A percentile compares a stretch with the other conserved stretches of the same genome.
Conservation (phyloP, 2,113 vertebrate species). For the Empidonax alnorum region DNA sequence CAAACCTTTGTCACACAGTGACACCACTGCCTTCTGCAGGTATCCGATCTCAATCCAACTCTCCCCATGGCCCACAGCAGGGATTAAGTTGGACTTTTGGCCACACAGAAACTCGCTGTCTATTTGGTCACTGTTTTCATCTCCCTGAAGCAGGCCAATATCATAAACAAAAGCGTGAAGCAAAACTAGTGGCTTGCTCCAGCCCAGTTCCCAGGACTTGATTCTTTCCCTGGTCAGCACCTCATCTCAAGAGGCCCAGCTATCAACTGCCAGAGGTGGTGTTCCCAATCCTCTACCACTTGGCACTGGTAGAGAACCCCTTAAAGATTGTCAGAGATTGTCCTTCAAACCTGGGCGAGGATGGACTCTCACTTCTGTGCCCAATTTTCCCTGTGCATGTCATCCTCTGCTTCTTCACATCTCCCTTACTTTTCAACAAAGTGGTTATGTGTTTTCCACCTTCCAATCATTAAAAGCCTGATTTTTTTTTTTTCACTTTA, state of each 20-base stretch:
- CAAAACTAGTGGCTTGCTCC: background rate
- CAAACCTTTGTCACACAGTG: background rate
- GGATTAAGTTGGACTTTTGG: background rate
- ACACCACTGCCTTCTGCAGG: background rate
- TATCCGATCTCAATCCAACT: background rate
- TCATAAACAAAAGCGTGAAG: rapidly evolving
- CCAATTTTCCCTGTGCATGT: background rate
- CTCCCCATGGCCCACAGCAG: rapidly evolving
- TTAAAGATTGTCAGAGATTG: background rate
- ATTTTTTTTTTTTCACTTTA: background rate
- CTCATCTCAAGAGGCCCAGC: background rate
- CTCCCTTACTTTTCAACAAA: background rate
- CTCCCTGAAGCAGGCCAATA: background rate
- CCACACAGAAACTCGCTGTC: background rate
- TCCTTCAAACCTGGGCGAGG: background rate
- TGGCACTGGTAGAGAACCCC: background rate
- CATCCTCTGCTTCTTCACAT: background rate
- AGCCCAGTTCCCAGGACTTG: background rate
- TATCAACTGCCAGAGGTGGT: background rate
- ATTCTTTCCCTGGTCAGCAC: background rate
- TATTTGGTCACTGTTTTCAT: background rate
- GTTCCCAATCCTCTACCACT: background rate
- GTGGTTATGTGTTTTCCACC: background rate
- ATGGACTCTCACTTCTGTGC: background rate
- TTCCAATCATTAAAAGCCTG: background rate